These are phyloP conservation scores for Aromia moschata DNA, from an alignment of 2,888 invertebrate species.

Conservation along the genomic window DNA sequence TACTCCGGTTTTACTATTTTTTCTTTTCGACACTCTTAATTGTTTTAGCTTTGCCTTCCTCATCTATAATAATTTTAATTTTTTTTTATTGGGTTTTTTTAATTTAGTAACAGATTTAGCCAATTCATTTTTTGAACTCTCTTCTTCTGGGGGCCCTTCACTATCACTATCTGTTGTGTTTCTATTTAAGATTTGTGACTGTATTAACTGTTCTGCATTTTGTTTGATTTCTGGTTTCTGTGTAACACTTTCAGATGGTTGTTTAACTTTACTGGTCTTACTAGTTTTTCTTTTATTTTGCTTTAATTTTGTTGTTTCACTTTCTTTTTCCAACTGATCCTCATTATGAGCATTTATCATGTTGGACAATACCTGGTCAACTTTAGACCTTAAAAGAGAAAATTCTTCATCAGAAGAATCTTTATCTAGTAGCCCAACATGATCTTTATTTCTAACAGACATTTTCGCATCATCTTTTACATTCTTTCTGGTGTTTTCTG, in stretches of 20 bases:
- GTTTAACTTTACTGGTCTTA: conserved; percentile 16
- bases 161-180: conserved; percentile 42
- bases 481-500: neutral
- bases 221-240: too few relatives aligned
- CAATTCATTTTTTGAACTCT: conserved; percentile 47
- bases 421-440: neutral
- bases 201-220: too few relatives aligned
- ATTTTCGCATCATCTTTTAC: neutral
- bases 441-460: neutral
- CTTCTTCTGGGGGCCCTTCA: conserved; percentile 51
- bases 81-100: conserved; percentile 44
- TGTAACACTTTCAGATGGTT: too few relatives aligned
- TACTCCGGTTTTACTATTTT: conserved; percentile 33
- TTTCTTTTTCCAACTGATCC: neutral
- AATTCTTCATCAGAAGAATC: conserved; percentile 29
- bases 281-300: conserved; percentile 23
- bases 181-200: conserved; percentile 32
- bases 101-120: conserved; percentile 41
- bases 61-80: conserved; percentile 39
- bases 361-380: conserved; percentile 29
- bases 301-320: neutral
- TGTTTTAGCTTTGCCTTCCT: conserved; percentile 19
- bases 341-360: neutral
- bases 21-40: conserved; percentile 23
- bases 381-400: neutral